Evolutionary conservation across 2,113 vertebrate genomes (phyloP), one percentile per base, ranked within the genome.

Genomic region (Menura novaehollandiae): DNA sequence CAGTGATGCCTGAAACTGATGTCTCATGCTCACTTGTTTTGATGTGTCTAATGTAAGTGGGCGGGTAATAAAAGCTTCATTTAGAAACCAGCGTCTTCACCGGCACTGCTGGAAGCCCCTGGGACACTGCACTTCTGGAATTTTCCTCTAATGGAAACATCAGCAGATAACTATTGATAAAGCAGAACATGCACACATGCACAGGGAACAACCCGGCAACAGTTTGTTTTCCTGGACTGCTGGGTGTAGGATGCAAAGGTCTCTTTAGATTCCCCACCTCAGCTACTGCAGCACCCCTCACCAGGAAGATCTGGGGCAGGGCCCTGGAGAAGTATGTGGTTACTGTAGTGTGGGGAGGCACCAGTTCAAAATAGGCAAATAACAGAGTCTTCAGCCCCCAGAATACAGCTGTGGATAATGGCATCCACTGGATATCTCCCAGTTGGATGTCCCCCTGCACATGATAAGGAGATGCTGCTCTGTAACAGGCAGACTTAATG

Each of bases 1-100:
- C 66, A 68, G 63, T 15, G 66, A 77, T 90, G 76, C 22, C 22
- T 92, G 66, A 89, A 91, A 79, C 75, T 75, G 75, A 91, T 85
- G 91, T 84, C 92, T 95, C 91, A 92, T 77, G 67, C 78, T 94
- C 71, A 73, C 93, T 96, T 96, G 92, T 96, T 97, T 96, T 91
- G 89, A 95, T 88, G 73, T 78, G 66, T 59, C 92, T 96, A 80
- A 95, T 91, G 85, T 85, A 86, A 96, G 92, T 96, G 91, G 88
- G 95, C 1, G 62, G 91, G 84, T 83, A 95, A 88, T 91, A 88
- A 95, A 96, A 95, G 62, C 87, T 95, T 96, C 87, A 88, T 94
- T 97, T 95, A 91, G 79, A 91, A 90, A 68, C 47, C 32, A 78
- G 41, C 6, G 0, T 80, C 76, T 84, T 89, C 91, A 79, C 33